A percentile compares a stretch with the other conserved stretches of the same genome.
phyloP scores from a whole-genome alignment of 2,888 invertebrate genomes.

The Chrysomela aeneicollis region DNA sequence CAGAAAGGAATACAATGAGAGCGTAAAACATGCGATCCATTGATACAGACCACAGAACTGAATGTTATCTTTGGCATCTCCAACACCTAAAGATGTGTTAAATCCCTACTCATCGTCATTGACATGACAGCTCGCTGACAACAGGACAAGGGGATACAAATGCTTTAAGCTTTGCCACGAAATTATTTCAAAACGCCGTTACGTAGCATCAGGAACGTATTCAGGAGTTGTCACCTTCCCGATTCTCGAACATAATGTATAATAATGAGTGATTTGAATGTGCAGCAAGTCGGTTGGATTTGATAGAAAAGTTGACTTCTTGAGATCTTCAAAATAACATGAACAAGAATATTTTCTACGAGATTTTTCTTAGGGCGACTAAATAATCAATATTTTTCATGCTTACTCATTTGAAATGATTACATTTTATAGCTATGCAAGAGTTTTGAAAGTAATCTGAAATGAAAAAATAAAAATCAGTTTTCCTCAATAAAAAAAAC shows the following conservation, averaged over 20 bases:
- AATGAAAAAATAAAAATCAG: too few relatives aligned
- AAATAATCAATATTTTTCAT: too few relatives aligned
- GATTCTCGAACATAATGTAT: neutral
- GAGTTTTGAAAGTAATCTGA: too few relatives aligned
- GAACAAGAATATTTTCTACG: too few relatives aligned
- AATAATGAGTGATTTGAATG: too few relatives aligned
- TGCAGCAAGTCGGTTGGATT: too few relatives aligned
- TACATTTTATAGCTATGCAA: too few relatives aligned
- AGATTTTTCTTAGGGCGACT: too few relatives aligned
- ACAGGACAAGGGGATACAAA: conserved; percentile 15
- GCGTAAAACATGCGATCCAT: neutral
- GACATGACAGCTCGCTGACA: conserved; percentile 28
- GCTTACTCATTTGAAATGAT: too few relatives aligned
- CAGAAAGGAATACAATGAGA: neutral
- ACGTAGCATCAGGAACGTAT: neutral
- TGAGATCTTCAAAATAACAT: too few relatives aligned
- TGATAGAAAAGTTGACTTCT: too few relatives aligned
- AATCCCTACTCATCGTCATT: conserved; percentile 28
- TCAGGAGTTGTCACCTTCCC: neutral
- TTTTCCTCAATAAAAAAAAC: too few relatives aligned
- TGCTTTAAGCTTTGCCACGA: conserved; percentile 5
- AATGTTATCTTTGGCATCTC: conserved; percentile 12
- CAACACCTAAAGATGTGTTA: conserved; percentile 24
- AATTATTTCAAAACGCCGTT: conserved; percentile 20
- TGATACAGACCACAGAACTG: conserved; percentile 2